Percentiles rank a stretch among this genome's conserved stretches.
Evolutionary conservation across 2,888 invertebrate genomes (phyloP).

Genomic region (Lottia gigantea): DNA sequence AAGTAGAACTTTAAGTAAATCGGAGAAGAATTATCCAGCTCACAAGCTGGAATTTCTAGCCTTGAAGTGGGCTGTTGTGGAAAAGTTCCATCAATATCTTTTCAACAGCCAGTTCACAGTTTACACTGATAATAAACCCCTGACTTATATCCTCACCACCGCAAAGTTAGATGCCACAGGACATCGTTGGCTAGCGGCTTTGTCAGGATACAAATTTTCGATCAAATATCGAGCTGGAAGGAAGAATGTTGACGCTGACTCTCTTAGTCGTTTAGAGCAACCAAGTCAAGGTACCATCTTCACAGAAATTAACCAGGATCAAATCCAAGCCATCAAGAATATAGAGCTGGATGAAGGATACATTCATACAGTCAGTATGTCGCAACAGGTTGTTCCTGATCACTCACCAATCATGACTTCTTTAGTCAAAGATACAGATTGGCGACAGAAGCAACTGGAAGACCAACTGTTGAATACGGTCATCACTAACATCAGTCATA

Average conservation of each 20-base stretch:
- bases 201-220: not conserved
- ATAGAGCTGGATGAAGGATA: too few relatives aligned
- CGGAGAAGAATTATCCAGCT: not conserved
- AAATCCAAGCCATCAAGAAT: too few relatives aligned
- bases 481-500: too few relatives aligned
- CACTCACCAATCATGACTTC: too few relatives aligned
- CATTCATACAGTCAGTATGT: too few relatives aligned
- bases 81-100: not conserved
- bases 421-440: too few relatives aligned
- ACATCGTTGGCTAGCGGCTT: not conserved
- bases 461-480: too few relatives aligned
- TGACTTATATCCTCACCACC: not conserved
- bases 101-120: not conserved
- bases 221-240: not conserved
- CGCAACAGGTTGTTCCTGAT: too few relatives aligned
- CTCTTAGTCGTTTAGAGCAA: not conserved
- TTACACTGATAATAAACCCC: not conserved
- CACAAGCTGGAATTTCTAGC: constrained; percentile 3
- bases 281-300: too few relatives aligned
- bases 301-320: too few relatives aligned
- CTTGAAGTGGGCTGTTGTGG: not conserved
- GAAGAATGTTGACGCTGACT: not conserved
- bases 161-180: not conserved
- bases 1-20: not conserved
- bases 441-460: too few relatives aligned